Conservation (phyloP, 2,113 vertebrate species). For the Aix galericulata region DNA sequence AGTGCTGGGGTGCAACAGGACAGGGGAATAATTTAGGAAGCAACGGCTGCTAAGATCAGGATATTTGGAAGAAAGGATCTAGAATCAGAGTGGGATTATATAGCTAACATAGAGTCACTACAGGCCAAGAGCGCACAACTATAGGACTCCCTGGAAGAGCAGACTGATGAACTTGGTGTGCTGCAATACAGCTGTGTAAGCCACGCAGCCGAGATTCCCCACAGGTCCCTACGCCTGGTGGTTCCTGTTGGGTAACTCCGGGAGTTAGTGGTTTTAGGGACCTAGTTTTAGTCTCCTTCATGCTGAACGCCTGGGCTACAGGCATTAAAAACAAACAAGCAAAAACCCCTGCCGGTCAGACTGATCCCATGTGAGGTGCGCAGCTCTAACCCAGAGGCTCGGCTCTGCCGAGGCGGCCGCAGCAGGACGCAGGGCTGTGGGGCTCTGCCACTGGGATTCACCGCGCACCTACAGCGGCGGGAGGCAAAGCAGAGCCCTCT, state of each 20-base stretch:
- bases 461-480: not conserved
- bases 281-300: not conserved
- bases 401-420: slow-evolving; percentile 1
- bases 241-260: not conserved
- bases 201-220: not conserved
- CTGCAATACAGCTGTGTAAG: not conserved
- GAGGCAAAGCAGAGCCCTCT: not conserved
- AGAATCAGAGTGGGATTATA: not conserved
- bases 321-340: not conserved
- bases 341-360: not conserved
- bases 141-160: not conserved
- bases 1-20: not conserved
- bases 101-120: not conserved
- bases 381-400: slow-evolving; percentile 19
- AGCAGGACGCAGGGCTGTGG: not conserved
- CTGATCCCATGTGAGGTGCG: not conserved
- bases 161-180: not conserved
- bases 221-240: not conserved
- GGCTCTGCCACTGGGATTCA: not conserved
- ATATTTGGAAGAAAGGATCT: not conserved
- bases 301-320: not conserved
- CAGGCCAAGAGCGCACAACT: not conserved
- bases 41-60: not conserved
- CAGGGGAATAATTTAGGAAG: not conserved
- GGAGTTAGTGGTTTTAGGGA: not conserved